phyloP scores from a whole-genome alignment of 2,888 invertebrate genomes.

The Pantelozetes paolii region DNA sequence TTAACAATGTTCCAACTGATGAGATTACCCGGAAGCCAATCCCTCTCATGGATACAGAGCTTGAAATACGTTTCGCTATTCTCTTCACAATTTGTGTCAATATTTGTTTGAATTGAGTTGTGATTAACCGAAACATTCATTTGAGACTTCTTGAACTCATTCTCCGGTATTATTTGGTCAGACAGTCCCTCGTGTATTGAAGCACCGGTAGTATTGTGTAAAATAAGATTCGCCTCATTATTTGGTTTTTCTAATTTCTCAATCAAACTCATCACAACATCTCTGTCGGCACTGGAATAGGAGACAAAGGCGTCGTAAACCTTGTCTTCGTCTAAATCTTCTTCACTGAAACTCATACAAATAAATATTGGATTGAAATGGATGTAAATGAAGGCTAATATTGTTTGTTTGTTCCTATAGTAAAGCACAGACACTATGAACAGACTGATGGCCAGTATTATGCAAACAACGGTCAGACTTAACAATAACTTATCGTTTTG shows the following conservation, averaged over 20 bases:
- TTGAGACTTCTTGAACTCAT: constrained; percentile 23
- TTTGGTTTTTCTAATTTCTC: constrained; percentile 47
- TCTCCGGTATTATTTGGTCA: constrained; percentile 43
- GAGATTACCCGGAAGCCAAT: constrained; percentile 49
- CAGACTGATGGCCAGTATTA: constrained; percentile 44
- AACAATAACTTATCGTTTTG: constrained; percentile 44
- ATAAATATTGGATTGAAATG: constrained; percentile 48
- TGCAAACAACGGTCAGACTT: constrained; percentile 46
- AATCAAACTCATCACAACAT: constrained; percentile 47
- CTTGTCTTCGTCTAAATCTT: constrained; percentile 49
- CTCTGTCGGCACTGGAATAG: constrained; percentile 48
- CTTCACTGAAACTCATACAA: constrained; percentile 48
- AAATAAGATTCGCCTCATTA: constrained; percentile 32
- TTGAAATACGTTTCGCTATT: constrained; percentile 42
- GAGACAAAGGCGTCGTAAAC: constrained; percentile 49
- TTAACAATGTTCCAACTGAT: constrained; percentile 49
- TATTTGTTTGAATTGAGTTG: constrained; percentile 1
- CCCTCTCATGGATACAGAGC: constrained; percentile 49
- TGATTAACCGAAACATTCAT: constrained; percentile 8
- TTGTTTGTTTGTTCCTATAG: constrained; percentile 48
- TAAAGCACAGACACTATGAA: constrained; percentile 47
- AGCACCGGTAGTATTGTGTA: constrained; percentile 37
- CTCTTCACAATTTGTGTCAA: neutral
- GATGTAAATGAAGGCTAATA: constrained; percentile 49
- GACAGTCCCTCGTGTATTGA: constrained; percentile 41